Percentiles rank a stretch among this genome's conserved stretches.
These are phyloP conservation scores for Zingel zingel DNA, from an alignment of 2,113 vertebrate genomes.

Conservation along the genomic window DNA sequence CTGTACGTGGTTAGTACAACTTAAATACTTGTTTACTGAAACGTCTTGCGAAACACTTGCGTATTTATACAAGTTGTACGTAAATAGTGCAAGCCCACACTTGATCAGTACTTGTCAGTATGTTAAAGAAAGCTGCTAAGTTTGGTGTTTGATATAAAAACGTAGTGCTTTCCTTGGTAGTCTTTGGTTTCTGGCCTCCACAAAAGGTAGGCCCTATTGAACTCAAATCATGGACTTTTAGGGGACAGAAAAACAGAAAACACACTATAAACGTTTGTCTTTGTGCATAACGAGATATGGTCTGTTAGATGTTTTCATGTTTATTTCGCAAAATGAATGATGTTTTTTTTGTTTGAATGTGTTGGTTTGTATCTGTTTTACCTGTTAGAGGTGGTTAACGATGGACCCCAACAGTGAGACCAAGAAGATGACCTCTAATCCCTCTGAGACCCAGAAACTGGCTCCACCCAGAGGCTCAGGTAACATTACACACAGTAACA, in stretches of 20 bases:
- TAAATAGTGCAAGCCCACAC: neutral
- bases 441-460: slow-evolving; percentile 44
- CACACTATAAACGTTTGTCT: neutral
- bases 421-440: slow-evolving; percentile 58
- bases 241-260: neutral
- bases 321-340: neutral
- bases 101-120: neutral
- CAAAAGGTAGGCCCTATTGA: neutral
- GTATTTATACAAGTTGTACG: no score
- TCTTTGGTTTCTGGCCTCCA: neutral
- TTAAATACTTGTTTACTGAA: neutral
- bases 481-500: slow-evolving; percentile 3
- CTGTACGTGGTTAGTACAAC: neutral
- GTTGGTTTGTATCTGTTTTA: neutral
- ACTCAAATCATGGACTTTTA: no score
- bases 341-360: neutral
- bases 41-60: neutral
- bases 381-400: slow-evolving; percentile 29
- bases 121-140: neutral
- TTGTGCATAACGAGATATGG: neutral
- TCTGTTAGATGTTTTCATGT: neutral
- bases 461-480: slow-evolving; percentile 47
- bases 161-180: neutral
- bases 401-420: slow-evolving; percentile 69
- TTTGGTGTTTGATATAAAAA: neutral